Conservation (phyloP, 2,797 vertebrate species). For the Chrysolophus pictus region DNA sequence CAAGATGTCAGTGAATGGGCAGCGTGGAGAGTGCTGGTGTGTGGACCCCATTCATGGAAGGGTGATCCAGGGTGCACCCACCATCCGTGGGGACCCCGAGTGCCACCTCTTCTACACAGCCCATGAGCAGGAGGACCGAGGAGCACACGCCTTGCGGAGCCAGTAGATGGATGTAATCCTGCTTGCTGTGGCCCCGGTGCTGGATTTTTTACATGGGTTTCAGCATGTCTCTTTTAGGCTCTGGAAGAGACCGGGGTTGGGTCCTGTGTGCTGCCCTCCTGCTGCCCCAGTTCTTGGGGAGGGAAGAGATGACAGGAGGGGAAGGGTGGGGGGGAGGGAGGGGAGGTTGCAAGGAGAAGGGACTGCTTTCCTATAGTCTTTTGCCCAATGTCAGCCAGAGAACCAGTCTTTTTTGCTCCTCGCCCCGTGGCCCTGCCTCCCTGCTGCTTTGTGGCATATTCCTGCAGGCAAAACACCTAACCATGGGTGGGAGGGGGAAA, state of each 20-base stretch:
- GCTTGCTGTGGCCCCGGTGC: constrained; percentile 46
- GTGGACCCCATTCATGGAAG: constrained; percentile 92
- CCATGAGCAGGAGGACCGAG: constrained; percentile 77
- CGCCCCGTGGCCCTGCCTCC: background rate
- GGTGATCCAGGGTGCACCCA: constrained; percentile 87
- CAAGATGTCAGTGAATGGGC: constrained; percentile 96
- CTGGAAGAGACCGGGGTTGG: constrained; percentile 74
- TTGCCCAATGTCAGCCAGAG: constrained; percentile 59
- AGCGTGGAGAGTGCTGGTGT: constrained; percentile 97
- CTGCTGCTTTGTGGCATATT: constrained; percentile 38
- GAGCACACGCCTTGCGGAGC: constrained; percentile 66
- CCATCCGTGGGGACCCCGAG: constrained; percentile 92
- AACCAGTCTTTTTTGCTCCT: constrained; percentile 48
- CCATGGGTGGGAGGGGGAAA: background rate
- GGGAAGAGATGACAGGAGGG: constrained; percentile 12
- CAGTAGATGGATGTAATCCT: constrained; percentile 65
- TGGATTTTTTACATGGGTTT: constrained; percentile 72
- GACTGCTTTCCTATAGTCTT: constrained; percentile 66
- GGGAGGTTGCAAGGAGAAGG: constrained; percentile 55
- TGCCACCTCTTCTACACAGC: constrained; percentile 89
- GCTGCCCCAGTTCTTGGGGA: constrained; percentile 41
- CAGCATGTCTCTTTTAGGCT: constrained; percentile 74
- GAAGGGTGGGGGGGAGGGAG: constrained; percentile 3
- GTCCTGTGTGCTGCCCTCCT: constrained; percentile 52
- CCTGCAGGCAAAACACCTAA: background rate